Percentiles rank a stretch among this genome's conserved stretches.
phyloP scores from a whole-genome alignment of 2,888 invertebrate genomes.

The Cryptus armator region DNA sequence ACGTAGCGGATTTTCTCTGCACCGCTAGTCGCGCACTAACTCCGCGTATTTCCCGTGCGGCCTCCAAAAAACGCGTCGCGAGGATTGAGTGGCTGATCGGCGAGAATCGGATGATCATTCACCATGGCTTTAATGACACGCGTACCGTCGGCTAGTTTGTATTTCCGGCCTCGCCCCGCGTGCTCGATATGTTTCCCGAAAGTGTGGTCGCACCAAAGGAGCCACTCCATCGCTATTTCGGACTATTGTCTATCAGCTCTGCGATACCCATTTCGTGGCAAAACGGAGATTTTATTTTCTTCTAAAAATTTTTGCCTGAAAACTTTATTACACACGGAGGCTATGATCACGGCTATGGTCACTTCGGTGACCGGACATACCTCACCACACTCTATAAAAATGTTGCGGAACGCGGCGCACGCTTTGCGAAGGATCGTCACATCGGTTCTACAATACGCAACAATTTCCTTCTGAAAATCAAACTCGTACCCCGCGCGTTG shows the following conservation, averaged over 20 bases:
- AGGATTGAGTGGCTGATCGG: too few relatives aligned
- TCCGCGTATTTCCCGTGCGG: too few relatives aligned
- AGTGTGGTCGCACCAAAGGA: background rate
- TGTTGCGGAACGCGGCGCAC: background rate
- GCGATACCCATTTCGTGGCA: too few relatives aligned
- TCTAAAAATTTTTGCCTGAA: background rate
- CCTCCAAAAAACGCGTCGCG: too few relatives aligned
- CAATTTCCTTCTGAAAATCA: background rate
- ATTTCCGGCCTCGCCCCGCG: background rate
- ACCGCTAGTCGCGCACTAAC: too few relatives aligned
- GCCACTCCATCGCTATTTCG: background rate
- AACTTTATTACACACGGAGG: too few relatives aligned
- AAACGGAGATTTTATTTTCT: too few relatives aligned
- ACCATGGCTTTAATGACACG: too few relatives aligned
- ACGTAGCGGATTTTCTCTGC: too few relatives aligned
- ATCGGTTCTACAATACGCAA: background rate
- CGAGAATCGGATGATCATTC: too few relatives aligned
- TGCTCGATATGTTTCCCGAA: background rate
- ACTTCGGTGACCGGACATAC: background rate
- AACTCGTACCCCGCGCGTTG: background rate
- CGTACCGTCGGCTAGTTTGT: background rate
- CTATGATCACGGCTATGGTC: too few relatives aligned
- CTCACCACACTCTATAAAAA: background rate
- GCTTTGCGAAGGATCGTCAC: background rate
- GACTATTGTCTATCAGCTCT: slow-evolving; percentile 7